Conservation (phyloP, 2,888 invertebrate genomes). For the Adela reaumurella region DNA sequence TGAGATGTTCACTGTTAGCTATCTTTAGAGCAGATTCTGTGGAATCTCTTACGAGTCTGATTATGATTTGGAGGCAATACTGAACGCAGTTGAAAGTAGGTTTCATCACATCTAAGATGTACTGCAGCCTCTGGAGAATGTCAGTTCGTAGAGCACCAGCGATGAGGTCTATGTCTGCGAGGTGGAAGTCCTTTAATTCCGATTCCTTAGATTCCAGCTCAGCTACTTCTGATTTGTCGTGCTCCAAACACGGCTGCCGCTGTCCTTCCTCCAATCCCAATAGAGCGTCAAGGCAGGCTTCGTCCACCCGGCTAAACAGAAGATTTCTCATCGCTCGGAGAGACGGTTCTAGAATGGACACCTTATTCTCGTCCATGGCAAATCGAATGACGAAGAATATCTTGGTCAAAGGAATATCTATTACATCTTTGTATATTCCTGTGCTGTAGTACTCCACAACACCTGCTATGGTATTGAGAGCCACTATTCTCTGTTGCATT, state of each 20-base stretch:
- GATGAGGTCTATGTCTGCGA: slow-evolving; percentile 80
- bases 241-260: slow-evolving; percentile 58
- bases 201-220: slow-evolving; percentile 51
- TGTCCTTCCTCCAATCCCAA: slow-evolving; percentile 63
- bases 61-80: slow-evolving; percentile 74
- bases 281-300: slow-evolving; percentile 67
- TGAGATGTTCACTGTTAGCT: slow-evolving; percentile 59
- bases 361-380: slow-evolving; percentile 80
- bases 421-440: slow-evolving; percentile 73
- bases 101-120: slow-evolving; percentile 67
- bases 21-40: slow-evolving; percentile 62
- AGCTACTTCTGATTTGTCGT: slow-evolving; percentile 49
- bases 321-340: slow-evolving; percentile 72
- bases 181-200: slow-evolving; percentile 81
- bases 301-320: slow-evolving; percentile 74
- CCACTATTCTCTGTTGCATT: slow-evolving; percentile 79
- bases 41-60: slow-evolving; percentile 75
- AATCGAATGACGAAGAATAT: slow-evolving; percentile 78
- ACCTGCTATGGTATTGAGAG: slow-evolving; percentile 75
- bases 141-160: slow-evolving; percentile 70
- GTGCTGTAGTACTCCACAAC: slow-evolving; percentile 67
- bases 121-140: slow-evolving; percentile 70
- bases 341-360: slow-evolving; percentile 70
- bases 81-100: slow-evolving; percentile 71
- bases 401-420: slow-evolving; percentile 74